Base-by-base conservation (phyloP, 2,888 invertebrate species). In the Habroteleia sp. region DNA sequence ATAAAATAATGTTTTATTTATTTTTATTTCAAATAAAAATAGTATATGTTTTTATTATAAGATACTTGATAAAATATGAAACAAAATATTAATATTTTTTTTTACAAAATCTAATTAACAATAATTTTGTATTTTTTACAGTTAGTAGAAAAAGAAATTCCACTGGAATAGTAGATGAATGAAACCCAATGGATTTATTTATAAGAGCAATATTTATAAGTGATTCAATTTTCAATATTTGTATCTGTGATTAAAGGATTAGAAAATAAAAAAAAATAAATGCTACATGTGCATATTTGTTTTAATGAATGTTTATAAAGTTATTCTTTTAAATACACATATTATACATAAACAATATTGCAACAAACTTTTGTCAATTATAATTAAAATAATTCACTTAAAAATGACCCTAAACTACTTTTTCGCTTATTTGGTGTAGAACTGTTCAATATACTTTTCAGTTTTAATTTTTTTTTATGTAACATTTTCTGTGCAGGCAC, bases 111-210 rank as follows among this genome's bases (percentile, higher is more conserved):
- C 16, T 16, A 5, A 27, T 27, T 10, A 39, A 25, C 10, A 7
- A 2, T 8, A 25, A 14, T 8, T 27, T 46, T 37, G 0, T 37
- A 1, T 42, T 44, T 76, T 84, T 92, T 92, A 78, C 91, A 94
- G 94, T 92, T 94, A 82, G 93, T 94, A 56, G 91, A 90, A 87
- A 93, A 93, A 81, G 93, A 94, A 88, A 93, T 94, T 87, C 94
- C 94, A 69, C 87, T 94, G 89, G 93, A 93, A 83, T 93, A 88
- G 91, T 60, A 50, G 14, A 25, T 11, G 13, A 8, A 42, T 13
- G 7, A 7, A 39, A 50, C 7, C 6, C 10, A 17, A 35, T 5
- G n/a, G 8, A 52, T 5, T 60, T 46, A 56, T 50, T 54, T 60
- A 33, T 33, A 56, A 48, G 27, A 50, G 20, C 8, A 41, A 48